Conservation (phyloP, 2,113 vertebrate species). For the Pholis gunnellus region DNA sequence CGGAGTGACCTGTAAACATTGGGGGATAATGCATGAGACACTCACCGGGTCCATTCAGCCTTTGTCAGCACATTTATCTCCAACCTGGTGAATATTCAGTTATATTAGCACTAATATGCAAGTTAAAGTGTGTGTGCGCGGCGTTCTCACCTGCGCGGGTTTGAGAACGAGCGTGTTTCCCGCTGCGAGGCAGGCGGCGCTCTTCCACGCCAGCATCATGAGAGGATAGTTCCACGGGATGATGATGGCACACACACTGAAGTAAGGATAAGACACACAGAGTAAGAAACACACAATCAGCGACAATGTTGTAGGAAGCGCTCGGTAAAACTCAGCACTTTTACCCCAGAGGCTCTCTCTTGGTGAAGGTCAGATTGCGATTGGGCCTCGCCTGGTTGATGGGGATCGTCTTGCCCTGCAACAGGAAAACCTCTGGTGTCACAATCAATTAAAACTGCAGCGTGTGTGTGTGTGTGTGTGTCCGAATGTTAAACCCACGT, state of each 20-base stretch:
- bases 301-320: background rate
- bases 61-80: background rate
- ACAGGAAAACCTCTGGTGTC: background rate
- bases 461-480: background rate
- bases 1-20: slow-evolving; percentile 86
- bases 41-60: background rate
- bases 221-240: slow-evolving; percentile 94
- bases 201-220: slow-evolving; percentile 94
- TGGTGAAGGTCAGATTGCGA: slow-evolving; percentile 87
- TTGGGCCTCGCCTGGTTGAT: slow-evolving; percentile 89
- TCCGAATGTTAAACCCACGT: slow-evolving; percentile 63
- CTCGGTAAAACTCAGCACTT: background rate
- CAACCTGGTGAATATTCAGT: background rate
- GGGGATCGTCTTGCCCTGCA: slow-evolving; percentile 86
- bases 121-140: background rate
- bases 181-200: slow-evolving; percentile 88
- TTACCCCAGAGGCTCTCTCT: slow-evolving; percentile 85
- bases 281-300: background rate
- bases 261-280: background rate
- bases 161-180: slow-evolving; percentile 92
- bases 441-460: background rate
- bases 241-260: slow-evolving; percentile 89
- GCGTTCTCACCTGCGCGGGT: slow-evolving; percentile 86
- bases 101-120: background rate
- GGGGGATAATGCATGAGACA: background rate